These are phyloP conservation scores for Heterodera filipjevi DNA, from an alignment of 2,888 invertebrate species.

Conservation along the genomic window DNA sequence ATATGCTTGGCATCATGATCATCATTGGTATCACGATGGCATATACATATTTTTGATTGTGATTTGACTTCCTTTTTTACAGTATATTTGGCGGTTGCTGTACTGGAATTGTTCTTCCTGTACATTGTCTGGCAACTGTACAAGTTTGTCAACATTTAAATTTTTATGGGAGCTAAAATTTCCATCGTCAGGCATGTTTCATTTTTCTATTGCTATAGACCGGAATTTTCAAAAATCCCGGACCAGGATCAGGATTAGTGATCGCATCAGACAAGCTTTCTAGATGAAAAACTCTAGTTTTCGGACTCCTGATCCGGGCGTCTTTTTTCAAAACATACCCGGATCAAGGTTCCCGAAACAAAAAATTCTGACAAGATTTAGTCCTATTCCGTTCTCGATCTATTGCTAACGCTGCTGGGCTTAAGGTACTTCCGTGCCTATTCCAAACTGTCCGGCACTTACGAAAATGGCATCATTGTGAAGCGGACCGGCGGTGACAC, in stretches of 20 bases:
- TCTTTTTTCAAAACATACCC: no score
- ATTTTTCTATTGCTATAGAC: not conserved
- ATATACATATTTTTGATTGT: no score
- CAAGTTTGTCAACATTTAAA: slow-evolving; percentile 53
- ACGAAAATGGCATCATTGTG: slow-evolving; percentile 17
- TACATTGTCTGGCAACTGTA: slow-evolving; percentile 63
- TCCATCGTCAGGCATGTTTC: no score
- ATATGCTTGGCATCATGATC: slow-evolving; percentile 58
- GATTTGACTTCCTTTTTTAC: not conserved
- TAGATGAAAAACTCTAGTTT: no score
- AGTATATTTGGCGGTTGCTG: slow-evolving; percentile 60
- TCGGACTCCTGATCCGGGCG: no score
- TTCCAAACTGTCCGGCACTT: slow-evolving; percentile 21
- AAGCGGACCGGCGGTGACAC: slow-evolving; percentile 14
- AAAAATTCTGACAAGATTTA: no score
- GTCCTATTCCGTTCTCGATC: no score
- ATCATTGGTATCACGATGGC: slow-evolving; percentile 53
- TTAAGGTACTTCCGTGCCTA: slow-evolving; percentile 22
- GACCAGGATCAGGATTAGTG: no score
- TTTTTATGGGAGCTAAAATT: not conserved
- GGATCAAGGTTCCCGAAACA: no score
- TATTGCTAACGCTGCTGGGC: no score
- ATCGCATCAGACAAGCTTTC: no score
- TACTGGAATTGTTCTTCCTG: slow-evolving; percentile 62
- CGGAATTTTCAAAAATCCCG: not conserved